Evolutionary conservation across 37 sponge, comb jelly and placozoan species (phyloP), one percentile per base, ranked within the genome.

Genomic region (Cliona cf. orientalis): DNA sequence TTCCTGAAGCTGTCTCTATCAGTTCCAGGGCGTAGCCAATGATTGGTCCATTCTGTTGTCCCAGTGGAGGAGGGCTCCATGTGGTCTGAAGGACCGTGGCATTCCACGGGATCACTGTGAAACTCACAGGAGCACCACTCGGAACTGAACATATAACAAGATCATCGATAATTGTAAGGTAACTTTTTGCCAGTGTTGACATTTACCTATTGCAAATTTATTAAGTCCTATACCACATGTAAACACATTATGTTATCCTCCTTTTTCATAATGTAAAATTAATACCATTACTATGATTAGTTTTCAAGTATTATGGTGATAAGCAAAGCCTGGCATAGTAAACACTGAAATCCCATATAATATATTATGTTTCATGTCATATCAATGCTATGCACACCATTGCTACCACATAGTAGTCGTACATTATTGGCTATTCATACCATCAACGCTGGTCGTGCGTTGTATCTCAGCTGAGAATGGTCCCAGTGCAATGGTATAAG

Each of bases 401-500:
- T n/a, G n/a, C n/a, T n/a, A n/a, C n/a, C n/a, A n/a, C n/a, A n/a
- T n/a, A n/a, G n/a, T n/a, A n/a, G n/a, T n/a, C n/a, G n/a, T n/a
- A n/a, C n/a, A n/a, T n/a, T n/a, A n/a, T n/a, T n/a, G n/a, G n/a
- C n/a, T n/a, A n/a, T n/a, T 2, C 31, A 19, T 77, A 77, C 78
- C 46, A 63, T 62, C 78, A 64, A 37, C 63, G 0, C 6, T 7
- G 31, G 78, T 77, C 5, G 2, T 33, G 12, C 62, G 6, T 1
- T 3, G 22, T 14, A 26, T 9, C 17, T 32, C 46, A 44, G 46
- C 11, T 26, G 65, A 63, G 1, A 29, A 45, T 11, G 78, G 78
- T 43, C 78, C 78, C 31, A 45, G 28, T 63, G 7, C 78, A 23
- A 63, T 29, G 32, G 78, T 77, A 5, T 38, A 25, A 25, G 78